Evolutionary conservation across 2,113 vertebrate genomes (phyloP).

Genomic region (Heterochromis multidens): DNA sequence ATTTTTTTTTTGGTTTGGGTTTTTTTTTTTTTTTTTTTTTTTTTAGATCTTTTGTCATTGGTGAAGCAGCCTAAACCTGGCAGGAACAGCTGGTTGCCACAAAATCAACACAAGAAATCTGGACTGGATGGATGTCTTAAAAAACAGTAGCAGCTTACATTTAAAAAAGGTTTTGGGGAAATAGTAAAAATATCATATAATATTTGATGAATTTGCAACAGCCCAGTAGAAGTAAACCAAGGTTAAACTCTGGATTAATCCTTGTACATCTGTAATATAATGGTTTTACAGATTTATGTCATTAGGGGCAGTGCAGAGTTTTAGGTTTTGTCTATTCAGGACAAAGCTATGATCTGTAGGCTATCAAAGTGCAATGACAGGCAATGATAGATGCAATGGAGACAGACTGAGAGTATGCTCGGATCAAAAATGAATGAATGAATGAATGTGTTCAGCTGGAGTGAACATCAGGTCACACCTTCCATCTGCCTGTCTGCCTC

Average conservation of each 20-base stretch:
- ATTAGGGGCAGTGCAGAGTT: too few relatives aligned
- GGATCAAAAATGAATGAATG: too few relatives aligned
- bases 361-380: too few relatives aligned
- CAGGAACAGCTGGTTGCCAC: conserved; percentile 31
- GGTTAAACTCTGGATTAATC: not conserved
- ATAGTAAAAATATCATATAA: not conserved
- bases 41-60: conserved; percentile 40
- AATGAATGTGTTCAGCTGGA: too few relatives aligned
- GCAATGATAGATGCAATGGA: not conserved
- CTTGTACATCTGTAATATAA: not conserved
- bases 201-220: not conserved
- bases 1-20: not conserved
- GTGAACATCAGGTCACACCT: too few relatives aligned
- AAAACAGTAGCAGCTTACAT: not conserved
- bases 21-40: not conserved
- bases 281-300: not conserved
- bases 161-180: not conserved
- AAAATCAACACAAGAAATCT: not conserved
- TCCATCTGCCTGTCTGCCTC: not conserved
- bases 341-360: not conserved
- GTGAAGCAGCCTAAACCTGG: not conserved
- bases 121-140: not conserved
- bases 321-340: too few relatives aligned
- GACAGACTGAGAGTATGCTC: not conserved
- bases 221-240: not conserved